Evolutionary conservation across 2,888 invertebrate genomes (phyloP), one percentile per base, ranked within the genome.

Genomic region (Troides helena): DNA sequence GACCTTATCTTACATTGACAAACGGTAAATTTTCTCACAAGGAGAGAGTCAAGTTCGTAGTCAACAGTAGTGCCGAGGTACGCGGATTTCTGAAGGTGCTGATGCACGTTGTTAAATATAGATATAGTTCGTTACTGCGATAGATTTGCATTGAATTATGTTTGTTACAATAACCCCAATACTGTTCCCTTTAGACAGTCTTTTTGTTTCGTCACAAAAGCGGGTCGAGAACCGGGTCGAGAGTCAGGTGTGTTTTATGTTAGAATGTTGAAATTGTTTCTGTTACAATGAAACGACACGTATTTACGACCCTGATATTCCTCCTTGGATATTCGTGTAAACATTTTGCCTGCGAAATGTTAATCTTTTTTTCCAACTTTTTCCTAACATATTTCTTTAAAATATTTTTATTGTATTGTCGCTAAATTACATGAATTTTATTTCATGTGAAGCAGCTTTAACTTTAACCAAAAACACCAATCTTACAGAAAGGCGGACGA

Each of bases 191-290:
- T 65, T 56, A 36, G 63, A 63, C 62, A 59, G 30, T 62, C 62
- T 63, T 56, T 68, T 59, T 63, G 62, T 70, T 70, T 70, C 46
- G 67, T 60, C 62, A 66, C 53, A 43, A 62, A 58, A 53, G 39
- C 25, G 68, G 63, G 67, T 69, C 69, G 69, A 67, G 70, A 68
- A 67, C 75, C 74, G 74, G 81, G 79, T 77, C 72, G 75, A 72
- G 77, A 78, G 77, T 74, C 86, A 83, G 81, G 85, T 87, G 87
- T 80, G 80, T 86, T 87, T 88, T 88, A 88, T 84, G 81, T 78
- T 76, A 72, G 78, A 83, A 82, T 85, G 86, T 86, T 87, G 86
- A 86, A 87, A 85, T 81, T 83, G 81, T 78, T 83, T 78, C 72
- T 75, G 73, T 75, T 75, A 75, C 75, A 76, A 78, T 79, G 78